Conservation (phyloP, 2,113 vertebrate genomes). For the Aix galericulata region DNA sequence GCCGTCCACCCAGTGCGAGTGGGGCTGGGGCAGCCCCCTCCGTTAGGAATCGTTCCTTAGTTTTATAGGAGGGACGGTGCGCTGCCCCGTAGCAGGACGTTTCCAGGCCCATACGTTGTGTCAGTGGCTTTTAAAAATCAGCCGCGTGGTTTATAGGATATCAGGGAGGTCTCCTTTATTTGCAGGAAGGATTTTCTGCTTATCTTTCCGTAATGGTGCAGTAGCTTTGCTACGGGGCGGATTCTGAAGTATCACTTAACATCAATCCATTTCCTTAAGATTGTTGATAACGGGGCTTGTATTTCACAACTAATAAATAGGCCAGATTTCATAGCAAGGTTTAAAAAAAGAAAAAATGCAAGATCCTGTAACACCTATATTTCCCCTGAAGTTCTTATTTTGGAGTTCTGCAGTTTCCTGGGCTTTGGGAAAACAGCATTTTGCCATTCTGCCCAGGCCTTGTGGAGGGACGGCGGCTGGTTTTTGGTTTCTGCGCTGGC, state of each 20-base stretch:
- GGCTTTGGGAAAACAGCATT: neutral
- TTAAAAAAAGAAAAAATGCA: neutral
- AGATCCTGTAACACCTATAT: neutral
- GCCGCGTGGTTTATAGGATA: neutral
- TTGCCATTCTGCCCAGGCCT: rapidly evolving
- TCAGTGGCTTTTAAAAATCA: neutral
- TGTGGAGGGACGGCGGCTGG: rapidly evolving
- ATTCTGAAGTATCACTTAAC: conserved; percentile 77
- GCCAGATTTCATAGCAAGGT: conserved; percentile 25
- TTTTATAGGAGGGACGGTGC: neutral
- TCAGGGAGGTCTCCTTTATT: conserved; percentile 36
- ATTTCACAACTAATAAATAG: conserved; percentile 73
- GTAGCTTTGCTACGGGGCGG: conserved; percentile 60
- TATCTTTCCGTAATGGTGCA: conserved; percentile 63
- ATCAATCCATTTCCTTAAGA: conserved; percentile 77
- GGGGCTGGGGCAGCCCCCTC: neutral
- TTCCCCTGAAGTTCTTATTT: neutral
- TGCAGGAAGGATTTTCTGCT: conserved; percentile 71
- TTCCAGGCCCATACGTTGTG: neutral
- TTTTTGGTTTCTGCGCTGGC: rapidly evolving
- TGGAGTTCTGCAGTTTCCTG: neutral
- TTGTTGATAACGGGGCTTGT: conserved; percentile 67
- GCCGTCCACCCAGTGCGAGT: too few species aligned
- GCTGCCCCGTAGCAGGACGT: neutral
- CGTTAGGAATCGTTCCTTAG: neutral